These are phyloP conservation scores for Drosophila demipolita DNA, from an alignment of 2,888 invertebrate species.

Conservation along the genomic window DNA sequence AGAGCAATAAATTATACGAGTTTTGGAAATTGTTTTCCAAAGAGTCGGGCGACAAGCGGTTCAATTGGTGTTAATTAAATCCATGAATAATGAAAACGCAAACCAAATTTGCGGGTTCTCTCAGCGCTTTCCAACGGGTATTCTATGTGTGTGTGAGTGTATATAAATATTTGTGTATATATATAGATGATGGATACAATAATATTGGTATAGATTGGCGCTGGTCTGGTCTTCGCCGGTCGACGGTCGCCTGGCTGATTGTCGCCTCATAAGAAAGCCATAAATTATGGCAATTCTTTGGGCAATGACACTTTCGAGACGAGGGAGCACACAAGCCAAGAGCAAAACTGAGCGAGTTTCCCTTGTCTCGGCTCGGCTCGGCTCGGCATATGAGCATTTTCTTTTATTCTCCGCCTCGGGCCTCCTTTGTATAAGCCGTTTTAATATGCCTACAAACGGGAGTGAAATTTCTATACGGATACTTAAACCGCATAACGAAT, in stretches of 20 bases:
- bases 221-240: constrained; percentile 33
- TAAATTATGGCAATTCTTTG: constrained; percentile 82
- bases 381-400: constrained; percentile 53
- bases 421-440: constrained; percentile 52
- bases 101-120: constrained; percentile 61
- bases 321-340: constrained; percentile 58
- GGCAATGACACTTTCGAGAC: constrained; percentile 73
- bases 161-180: constrained; percentile 3
- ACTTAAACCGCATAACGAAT: constrained; percentile 82
- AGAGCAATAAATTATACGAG: constrained; percentile 70
- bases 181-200: constrained; percentile 24
- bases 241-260: constrained; percentile 51
- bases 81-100: constrained; percentile 81
- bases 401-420: constrained; percentile 43
- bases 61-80: constrained; percentile 86
- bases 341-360: constrained; percentile 54
- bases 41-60: constrained; percentile 83
- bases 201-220: constrained; percentile 62
- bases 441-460: constrained; percentile 66
- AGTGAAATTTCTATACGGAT: constrained; percentile 69
- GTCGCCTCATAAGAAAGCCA: constrained; percentile 80
- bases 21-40: constrained; percentile 69
- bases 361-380: constrained; percentile 46
- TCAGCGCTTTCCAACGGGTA: constrained; percentile 10
- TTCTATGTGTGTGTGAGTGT: not conserved